These are phyloP conservation scores for Coelinius sp. DNA, from an alignment of 2,888 invertebrate genomes.

Conservation along the genomic window DNA sequence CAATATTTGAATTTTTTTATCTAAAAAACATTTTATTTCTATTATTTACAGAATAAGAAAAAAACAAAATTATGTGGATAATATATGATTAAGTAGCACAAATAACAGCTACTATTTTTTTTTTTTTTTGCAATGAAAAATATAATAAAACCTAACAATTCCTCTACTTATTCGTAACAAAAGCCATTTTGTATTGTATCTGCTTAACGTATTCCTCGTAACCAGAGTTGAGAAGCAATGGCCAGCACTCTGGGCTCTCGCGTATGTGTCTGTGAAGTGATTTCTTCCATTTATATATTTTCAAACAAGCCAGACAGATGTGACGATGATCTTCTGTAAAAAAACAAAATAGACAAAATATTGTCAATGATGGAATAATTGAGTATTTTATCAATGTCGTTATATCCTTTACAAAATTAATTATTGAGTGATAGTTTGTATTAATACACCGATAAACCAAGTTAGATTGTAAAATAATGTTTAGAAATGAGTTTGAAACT, in stretches of 20 bases:
- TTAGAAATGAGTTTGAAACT: too few species aligned
- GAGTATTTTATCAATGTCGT: neutral
- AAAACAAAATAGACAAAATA: constrained; percentile 46
- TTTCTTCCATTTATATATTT: constrained; percentile 69
- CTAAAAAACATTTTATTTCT: constrained; percentile 7
- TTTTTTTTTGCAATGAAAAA: constrained; percentile 20
- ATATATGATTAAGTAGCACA: constrained; percentile 1
- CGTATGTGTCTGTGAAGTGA: constrained; percentile 67
- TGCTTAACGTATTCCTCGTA: constrained; percentile 63
- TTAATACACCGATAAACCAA: constrained; percentile 3
- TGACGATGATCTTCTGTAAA: constrained; percentile 62
- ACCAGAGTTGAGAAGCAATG: constrained; percentile 62
- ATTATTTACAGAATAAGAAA: constrained; percentile 12
- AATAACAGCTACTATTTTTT: neutral
- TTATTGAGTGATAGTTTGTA: neutral
- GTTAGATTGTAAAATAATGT: neutral
- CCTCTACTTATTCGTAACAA: constrained; percentile 55
- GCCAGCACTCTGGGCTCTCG: constrained; percentile 67
- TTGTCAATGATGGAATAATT: neutral
- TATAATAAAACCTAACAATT: neutral
- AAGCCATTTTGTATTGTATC: constrained; percentile 63
- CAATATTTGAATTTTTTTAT: neutral
- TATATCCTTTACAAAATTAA: neutral
- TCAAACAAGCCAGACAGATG: constrained; percentile 65
- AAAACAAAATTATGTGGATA: neutral